These are phyloP conservation scores for Pogonomyrmex californicus DNA, from an alignment of 1,140 invertebrate genomes.

Conservation along the genomic window DNA sequence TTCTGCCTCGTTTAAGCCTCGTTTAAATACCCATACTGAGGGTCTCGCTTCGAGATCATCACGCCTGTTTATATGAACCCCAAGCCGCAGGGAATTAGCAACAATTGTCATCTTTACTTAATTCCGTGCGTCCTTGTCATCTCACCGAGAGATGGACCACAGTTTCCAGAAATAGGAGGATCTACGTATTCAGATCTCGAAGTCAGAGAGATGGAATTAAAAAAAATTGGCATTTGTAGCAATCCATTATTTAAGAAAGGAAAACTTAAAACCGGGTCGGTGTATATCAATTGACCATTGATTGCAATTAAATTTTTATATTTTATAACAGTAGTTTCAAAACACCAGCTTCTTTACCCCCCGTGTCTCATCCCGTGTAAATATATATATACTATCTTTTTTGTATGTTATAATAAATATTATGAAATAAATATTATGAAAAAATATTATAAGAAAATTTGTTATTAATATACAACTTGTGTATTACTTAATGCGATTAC, in stretches of 20 bases:
- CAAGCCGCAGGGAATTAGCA: background rate
- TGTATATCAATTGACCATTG: too few species aligned
- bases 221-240: background rate
- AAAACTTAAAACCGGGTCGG: background rate
- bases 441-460: background rate
- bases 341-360: background rate
- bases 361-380: background rate
- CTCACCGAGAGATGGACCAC: background rate
- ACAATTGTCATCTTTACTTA: constrained; percentile 26
- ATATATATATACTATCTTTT: background rate
- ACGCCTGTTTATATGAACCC: constrained; percentile 22
- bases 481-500: background rate
- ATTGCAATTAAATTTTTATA: background rate
- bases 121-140: background rate
- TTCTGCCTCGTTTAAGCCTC: constrained; percentile 32
- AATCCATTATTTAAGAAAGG: background rate
- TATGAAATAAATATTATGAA: background rate
- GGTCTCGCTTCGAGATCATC: constrained; percentile 14
- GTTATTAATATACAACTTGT: background rate
- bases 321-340: background rate
- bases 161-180: background rate
- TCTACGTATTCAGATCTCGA: background rate
- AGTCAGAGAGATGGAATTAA: background rate
- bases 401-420: background rate
- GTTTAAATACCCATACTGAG: constrained; percentile 11